phyloP scores from a whole-genome alignment of 2,888 invertebrate genomes.

The Diloba caeruleocephala region DNA sequence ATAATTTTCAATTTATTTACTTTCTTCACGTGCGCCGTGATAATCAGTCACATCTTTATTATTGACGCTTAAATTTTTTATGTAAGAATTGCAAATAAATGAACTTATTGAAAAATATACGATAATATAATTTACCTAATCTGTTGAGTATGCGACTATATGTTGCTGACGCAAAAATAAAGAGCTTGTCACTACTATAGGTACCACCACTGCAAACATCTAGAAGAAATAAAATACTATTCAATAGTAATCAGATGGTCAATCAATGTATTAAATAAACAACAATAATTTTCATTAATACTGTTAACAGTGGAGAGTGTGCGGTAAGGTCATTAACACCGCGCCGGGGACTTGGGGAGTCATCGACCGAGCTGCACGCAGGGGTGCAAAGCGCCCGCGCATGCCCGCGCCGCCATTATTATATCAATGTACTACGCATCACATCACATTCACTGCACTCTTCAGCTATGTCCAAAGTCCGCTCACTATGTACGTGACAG shows the following conservation, averaged over 20 bases:
- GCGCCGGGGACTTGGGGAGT: conserved; percentile 74
- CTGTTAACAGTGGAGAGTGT: conserved; percentile 67
- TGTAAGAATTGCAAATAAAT: conserved; percentile 10
- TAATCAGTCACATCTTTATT: conserved; percentile 16
- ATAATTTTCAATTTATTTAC: conserved; percentile 14
- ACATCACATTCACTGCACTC: conserved; percentile 39
- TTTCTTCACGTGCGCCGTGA: conserved; percentile 8
- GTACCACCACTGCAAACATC: conserved; percentile 11
- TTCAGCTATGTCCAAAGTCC: conserved; percentile 46
- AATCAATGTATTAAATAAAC: conserved; percentile 37
- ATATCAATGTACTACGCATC: conserved; percentile 40
- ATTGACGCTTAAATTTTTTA: conserved; percentile 7
- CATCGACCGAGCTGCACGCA: conserved; percentile 80
- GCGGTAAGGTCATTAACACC: conserved; percentile 77
- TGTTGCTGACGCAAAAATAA: conserved; percentile 11
- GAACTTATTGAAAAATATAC: conserved; percentile 15
- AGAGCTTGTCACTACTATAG: background rate
- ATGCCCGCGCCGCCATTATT: conserved; percentile 43
- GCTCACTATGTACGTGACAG: conserved; percentile 48
- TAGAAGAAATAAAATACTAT: conserved; percentile 4
- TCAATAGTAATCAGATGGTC: no score
- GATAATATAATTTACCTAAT: conserved; percentile 12
- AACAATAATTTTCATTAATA: conserved; percentile 69
- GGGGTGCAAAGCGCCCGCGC: conserved; percentile 66
- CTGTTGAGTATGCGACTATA: conserved; percentile 9